Base-by-base conservation (phyloP, 1,140 invertebrate genomes). In the Procambarus virginalis region DNA sequence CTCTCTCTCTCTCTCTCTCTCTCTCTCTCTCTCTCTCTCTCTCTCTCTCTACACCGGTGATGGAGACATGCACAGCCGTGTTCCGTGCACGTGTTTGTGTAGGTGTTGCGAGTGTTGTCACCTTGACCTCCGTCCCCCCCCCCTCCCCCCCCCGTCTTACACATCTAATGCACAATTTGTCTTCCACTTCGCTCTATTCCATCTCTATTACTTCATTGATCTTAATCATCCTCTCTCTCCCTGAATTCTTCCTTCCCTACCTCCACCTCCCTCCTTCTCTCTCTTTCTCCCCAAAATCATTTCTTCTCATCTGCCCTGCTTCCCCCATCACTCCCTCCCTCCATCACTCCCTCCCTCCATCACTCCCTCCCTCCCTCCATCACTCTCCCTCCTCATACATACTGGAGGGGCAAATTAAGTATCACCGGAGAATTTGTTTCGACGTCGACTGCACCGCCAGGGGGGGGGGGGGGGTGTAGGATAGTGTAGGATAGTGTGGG, bases 321-420 rank as follows among this genome's bases (percentile, higher is more conserved):
- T 48, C 17, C 51, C 22, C 58, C 20, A n/a, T 34, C 12, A 4
- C 46, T 73, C 45, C 68, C 64, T 14, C 45, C 20, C 64, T 48
- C 64, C n/a, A 20, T 48, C 64, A 49, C 3, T 22, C 14, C 73
- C 20, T 22, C 48, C n/a, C 17, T 51, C 20, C 14, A 48, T 10
- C 51, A 12, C 48, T n/a, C 48, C 68, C 68, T 22, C 17, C 46
- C 46, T 17, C 45, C 12, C 81, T 3, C 51, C 48, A 45, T 48
- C 46, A n/a, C 64, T 22, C n/a, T 64, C 64, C 58, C 55, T 46
- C 22, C 64, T 17, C 34, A 60, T 55, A 55, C 75, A 77, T 77
- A 77, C 34, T 77, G 75, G 34, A 77, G 75, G 48, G 75, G n/a
- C 22, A 60, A 81, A 81, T 60, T 81, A 60, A 81, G 51, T 81